Percentiles rank a stretch among this genome's conserved stretches.
Conservation (phyloP, 1,140 invertebrate species). For the Brachystomella parvula region DNA sequence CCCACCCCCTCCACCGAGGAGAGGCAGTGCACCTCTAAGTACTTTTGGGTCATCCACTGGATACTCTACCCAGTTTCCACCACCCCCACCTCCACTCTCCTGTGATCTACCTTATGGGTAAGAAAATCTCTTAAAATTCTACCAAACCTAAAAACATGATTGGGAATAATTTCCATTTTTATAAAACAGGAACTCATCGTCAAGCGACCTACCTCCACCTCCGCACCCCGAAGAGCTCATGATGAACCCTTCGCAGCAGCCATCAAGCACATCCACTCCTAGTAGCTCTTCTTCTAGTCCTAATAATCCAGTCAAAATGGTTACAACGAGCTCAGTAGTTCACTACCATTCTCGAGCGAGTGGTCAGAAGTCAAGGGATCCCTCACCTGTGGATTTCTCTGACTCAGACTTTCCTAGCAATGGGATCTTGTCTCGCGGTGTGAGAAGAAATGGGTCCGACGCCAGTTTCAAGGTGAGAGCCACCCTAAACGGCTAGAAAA, state of each 20-base stretch:
- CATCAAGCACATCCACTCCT: constrained; percentile 17
- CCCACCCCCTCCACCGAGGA: constrained; percentile 31
- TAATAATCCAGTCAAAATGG: constrained; percentile 19
- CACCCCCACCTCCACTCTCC: constrained; percentile 30
- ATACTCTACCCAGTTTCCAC: constrained; percentile 20
- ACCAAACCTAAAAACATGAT: too few species aligned
- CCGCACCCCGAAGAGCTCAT: constrained; percentile 29
- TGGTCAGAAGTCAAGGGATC: constrained; percentile 32
- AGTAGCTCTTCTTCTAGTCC: constrained; percentile 27
- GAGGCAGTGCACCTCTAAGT: constrained; percentile 23
- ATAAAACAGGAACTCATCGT: constrained; percentile 15
- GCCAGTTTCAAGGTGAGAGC: constrained; percentile 72
- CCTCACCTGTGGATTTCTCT: constrained; percentile 35
- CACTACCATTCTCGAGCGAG: constrained; percentile 27
- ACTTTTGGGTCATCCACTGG: constrained; percentile 10
- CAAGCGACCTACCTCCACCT: constrained; percentile 28
- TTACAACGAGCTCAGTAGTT: constrained; percentile 1
- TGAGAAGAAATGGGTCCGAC: constrained; percentile 61
- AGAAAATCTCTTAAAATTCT: background rate
- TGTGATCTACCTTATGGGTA: constrained; percentile 26
- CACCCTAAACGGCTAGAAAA: too few species aligned
- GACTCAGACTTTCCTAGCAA: constrained; percentile 32
- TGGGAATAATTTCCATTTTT: background rate
- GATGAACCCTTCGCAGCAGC: constrained; percentile 12
- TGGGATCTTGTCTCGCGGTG: constrained; percentile 29